Evolutionary conservation across 1,140 invertebrate species (phyloP), one percentile per base, ranked within the genome.

Genomic region (Thaumatotibia leucotreta): DNA sequence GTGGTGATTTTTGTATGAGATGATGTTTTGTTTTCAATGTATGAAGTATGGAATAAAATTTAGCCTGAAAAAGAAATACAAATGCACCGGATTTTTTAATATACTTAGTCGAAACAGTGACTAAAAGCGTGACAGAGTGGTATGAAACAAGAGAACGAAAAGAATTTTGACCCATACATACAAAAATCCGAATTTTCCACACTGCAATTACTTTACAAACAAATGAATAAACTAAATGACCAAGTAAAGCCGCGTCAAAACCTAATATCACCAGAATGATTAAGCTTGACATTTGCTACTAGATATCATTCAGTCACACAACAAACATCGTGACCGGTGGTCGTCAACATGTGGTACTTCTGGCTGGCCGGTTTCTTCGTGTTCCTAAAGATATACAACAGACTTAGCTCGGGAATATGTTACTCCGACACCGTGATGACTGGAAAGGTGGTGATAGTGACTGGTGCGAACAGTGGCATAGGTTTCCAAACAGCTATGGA

Each of bases 401-500:
- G 82, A 63, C 52, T 84, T 4, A 80, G 83, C 3, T 81, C 80
- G 0, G 87, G 87, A 1, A 79, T 83, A 66, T 93, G 92, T 74
- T 92, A 92, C 62, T 82, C 83, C 11, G 84, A 91, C 65, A 92
- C 84, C 63, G 86, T 92, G 69, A 92, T 93, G 88, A 91, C 84
- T 20, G 91, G 92, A 8, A 89, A 92, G 77, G 92, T 93, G 64
- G 92, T 91, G 5, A 86, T 93, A 8, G 83, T 93, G 39, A 93
- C 92, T 0, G 92, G 92, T 4, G 91, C 89, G 0, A 92, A 87
- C 72, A 88, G 84, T 70, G 93, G 94, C 29, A 93, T 96, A 64
- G 96, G 96, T 1, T 94, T 93, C 73, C 94, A 94, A 69, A 94
- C 95, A 10, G 95, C 95, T 0, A 82, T 93, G 77, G 94, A 95